Base-by-base conservation (phyloP, 2,888 invertebrate genomes). In the Metopia argyrocephala region DNA sequence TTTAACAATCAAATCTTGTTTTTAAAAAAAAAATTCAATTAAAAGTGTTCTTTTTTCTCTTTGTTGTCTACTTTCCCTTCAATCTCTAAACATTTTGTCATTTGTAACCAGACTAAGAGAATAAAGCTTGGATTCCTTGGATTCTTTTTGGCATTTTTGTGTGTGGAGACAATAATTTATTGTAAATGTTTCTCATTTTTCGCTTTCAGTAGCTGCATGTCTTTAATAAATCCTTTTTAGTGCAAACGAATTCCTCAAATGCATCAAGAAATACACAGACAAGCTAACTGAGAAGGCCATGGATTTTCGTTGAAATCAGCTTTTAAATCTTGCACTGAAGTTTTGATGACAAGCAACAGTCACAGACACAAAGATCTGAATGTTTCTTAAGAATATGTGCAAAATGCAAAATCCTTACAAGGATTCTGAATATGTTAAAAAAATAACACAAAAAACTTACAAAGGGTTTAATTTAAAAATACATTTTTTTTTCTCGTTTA, bases 71-170 rank as follows among this genome's bases (percentile, higher is more conserved):
- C 38, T 38, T 38, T 15, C 12, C 9, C 38, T 12, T 38, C 38
- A 38, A 50, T 52, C 54, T 52, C 50, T 50, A 21, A 45, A 52
- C 27, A 15, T 23, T 62, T 21, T 18, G 20, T 18, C 65, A 21
- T 57, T 27, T 75, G 20, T 65, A 48, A 65, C 48, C 59, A 50
- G 48, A 57, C 56, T 3, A 61, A 59, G 66, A 78, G 71, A 61
- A 52, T 73, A 21, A 66, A 71, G 54, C n/a, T n/a, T 62, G 45
- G 64, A 79, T 79, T 79, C 59, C 25, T 74, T 57, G 65, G 69
- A 79, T 79, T 75, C 74, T 75, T 21, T 75, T 75, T 75, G 64
- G 38, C 28, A 70, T 79, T 70, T 68, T 75, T 75, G 69, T 65
- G n/a, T n/a, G 69, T 70, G 46, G 20, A 68, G 64, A 69, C 28